Base-by-base conservation (phyloP, 2,888 invertebrate species). In the Meandrusa payeni region DNA sequence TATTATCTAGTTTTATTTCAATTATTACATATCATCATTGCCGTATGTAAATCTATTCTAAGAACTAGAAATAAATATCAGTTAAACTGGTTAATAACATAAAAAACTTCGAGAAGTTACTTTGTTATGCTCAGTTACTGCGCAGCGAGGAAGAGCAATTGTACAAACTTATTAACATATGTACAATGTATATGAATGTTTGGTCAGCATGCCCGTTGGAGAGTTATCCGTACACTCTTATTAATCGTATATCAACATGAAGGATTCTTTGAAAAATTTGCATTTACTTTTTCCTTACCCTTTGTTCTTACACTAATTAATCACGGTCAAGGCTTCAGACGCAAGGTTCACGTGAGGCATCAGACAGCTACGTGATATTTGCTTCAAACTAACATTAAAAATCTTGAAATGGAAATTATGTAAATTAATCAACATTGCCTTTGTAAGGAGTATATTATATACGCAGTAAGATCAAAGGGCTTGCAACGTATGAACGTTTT, bases 401-500 rank as follows among this genome's bases (percentile, higher is more conserved):
- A 5, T 29, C 9, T 15, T 39, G 38, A 10, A 29, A 29, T 38
- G 12, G 19, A 32, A n/a, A 12, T 32, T 5, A 20, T 32, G 19
- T 32, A 19, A 11, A 32, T 20, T 32, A 10, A 32, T 10, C 20
- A 32, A 32, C n/a, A 32, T 34, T 23, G 23, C 11, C 17, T 24
- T 6, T 23, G 5, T 6, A 6, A n/a, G 12, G 24, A 10, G 5
- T 32, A 24, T 32, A 7, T 22, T 24, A 17, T 26, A 27, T 32
- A 38, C 32, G 29, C 41, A 34, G 39, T 66, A 69, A 73, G 74
- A 78, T 74, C 69, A 74, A 67, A 80, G 74, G 77, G 75, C 74
- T 77, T 61, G 71, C 72, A 66, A 75, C n/a, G 81, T 75, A 74
- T 62, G 71, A 70, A 68, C 74, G 75, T 76, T 82, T 85, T 80